Conservation (phyloP, 2,797 vertebrate genomes). For the Sebastes nivosus region DNA sequence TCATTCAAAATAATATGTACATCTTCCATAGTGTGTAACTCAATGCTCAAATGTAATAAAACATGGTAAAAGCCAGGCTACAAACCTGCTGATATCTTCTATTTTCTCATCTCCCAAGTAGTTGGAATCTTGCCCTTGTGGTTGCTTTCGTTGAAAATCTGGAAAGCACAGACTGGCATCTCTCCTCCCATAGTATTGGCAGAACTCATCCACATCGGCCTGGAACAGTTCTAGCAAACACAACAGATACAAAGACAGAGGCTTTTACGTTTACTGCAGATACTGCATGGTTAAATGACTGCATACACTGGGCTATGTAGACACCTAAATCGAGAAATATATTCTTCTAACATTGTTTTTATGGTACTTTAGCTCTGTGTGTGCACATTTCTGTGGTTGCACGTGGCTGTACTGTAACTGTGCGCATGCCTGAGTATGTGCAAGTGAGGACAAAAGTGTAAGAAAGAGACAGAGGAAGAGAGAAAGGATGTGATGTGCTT, state of each 20-base stretch:
- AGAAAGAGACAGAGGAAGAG: conserved; percentile 15
- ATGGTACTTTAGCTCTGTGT: conserved; percentile 1
- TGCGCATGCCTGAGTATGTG: not conserved
- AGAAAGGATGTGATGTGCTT: conserved; percentile 40
- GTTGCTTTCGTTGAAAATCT: conserved; percentile 96
- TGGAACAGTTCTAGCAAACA: conserved; percentile 92
- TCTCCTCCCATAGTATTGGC: conserved; percentile 93
- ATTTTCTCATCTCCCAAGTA: conserved; percentile 96
- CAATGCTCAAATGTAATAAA: conserved; percentile 14
- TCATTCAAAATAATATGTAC: conserved; percentile 17
- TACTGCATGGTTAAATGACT: conserved; percentile 10
- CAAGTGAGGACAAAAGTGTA: not conserved
- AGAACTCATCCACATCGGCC: conserved; percentile 97
- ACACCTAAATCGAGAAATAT: not conserved
- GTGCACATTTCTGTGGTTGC: not conserved
- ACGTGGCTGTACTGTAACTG: not conserved
- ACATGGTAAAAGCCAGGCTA: conserved; percentile 75
- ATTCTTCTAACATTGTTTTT: not conserved
- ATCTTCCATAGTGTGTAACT: conserved; percentile 21
- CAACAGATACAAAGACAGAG: conserved; percentile 51
- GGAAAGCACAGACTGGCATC: conserved; percentile 94
- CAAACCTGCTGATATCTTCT: conserved; percentile 96
- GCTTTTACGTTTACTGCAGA: conserved; percentile 32
- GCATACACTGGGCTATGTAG: not conserved
- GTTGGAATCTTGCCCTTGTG: conserved; percentile 93